Percentiles rank a stretch among this genome's conserved stretches.
Evolutionary conservation across 2,113 vertebrate genomes (phyloP).

Genomic region (Grammomys dolichurus): DNA sequence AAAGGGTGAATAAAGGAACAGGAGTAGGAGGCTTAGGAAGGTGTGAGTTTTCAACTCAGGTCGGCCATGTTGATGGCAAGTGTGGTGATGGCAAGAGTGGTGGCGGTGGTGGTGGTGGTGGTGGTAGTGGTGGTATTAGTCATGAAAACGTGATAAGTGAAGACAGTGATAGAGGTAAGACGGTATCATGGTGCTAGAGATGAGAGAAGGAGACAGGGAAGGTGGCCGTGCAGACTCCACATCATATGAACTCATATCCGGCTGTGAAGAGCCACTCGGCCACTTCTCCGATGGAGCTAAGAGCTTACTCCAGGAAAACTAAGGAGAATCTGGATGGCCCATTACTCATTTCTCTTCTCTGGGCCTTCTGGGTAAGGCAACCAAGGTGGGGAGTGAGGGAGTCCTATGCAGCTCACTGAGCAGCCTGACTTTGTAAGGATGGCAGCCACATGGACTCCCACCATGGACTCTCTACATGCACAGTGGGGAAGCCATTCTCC

Average conservation of each 20-base stretch:
- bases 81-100: no score
- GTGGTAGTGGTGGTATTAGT: background rate
- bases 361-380: background rate
- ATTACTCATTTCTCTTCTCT: background rate
- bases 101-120: background rate
- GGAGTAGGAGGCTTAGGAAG: rapidly evolving
- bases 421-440: no score
- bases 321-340: background rate
- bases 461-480: rapidly evolving
- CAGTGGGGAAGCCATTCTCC: background rate
- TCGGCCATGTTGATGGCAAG: rapidly evolving
- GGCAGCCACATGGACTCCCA: background rate
- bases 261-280: background rate
- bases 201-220: background rate
- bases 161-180: background rate
- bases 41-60: background rate
- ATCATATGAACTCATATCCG: background rate
- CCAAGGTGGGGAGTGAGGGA: background rate
- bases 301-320: background rate
- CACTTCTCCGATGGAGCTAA: background rate
- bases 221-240: background rate
- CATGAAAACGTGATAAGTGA: no score
- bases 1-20: rapidly evolving
- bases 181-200: no score
- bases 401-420: no score